Evolutionary conservation across 2,888 invertebrate genomes (phyloP).

Genomic region (Pterostichus madidus): DNA sequence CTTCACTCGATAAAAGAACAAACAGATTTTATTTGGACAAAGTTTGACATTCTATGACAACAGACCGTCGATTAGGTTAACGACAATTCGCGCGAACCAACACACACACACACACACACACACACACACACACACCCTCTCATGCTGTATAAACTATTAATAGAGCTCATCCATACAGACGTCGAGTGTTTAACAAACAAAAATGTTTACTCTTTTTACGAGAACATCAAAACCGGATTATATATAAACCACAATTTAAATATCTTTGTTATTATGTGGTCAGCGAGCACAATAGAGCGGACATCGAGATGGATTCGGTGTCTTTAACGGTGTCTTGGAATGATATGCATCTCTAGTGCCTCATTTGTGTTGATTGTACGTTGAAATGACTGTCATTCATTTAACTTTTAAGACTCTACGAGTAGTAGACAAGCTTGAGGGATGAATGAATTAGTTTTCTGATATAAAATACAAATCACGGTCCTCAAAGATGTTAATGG

Average conservation of each 20-base stretch:
- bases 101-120: background rate
- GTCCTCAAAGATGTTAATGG: too few relatives aligned
- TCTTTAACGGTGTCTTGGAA: slow-evolving; percentile 58
- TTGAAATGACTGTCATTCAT: background rate
- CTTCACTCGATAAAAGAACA: slow-evolving; percentile 13
- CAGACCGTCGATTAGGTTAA: slow-evolving; percentile 42
- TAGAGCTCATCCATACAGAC: slow-evolving; percentile 55
- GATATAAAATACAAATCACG: too few relatives aligned
- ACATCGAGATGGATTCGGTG: slow-evolving; percentile 3
- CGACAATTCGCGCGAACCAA: slow-evolving; percentile 18
- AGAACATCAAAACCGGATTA: slow-evolving; percentile 69
- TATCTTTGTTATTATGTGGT: slow-evolving; percentile 70
- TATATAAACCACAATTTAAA: slow-evolving; percentile 69
- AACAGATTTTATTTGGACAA: slow-evolving; percentile 15
- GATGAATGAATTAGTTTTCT: too few relatives aligned
- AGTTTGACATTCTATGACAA: slow-evolving; percentile 16
- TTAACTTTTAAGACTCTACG: background rate
- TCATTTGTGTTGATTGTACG: background rate
- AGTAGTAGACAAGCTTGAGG: too few relatives aligned
- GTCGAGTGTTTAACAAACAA: slow-evolving; percentile 75
- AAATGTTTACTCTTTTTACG: slow-evolving; percentile 75
- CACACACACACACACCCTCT: background rate
- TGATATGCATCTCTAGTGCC: slow-evolving; percentile 63
- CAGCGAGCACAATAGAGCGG: slow-evolving; percentile 67
- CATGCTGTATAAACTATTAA: slow-evolving; percentile 54